Percentiles rank a stretch among this genome's conserved stretches.
These are phyloP conservation scores for Anser brachyrhynchus DNA, from an alignment of 2,113 vertebrate genomes.

Conservation along the genomic window DNA sequence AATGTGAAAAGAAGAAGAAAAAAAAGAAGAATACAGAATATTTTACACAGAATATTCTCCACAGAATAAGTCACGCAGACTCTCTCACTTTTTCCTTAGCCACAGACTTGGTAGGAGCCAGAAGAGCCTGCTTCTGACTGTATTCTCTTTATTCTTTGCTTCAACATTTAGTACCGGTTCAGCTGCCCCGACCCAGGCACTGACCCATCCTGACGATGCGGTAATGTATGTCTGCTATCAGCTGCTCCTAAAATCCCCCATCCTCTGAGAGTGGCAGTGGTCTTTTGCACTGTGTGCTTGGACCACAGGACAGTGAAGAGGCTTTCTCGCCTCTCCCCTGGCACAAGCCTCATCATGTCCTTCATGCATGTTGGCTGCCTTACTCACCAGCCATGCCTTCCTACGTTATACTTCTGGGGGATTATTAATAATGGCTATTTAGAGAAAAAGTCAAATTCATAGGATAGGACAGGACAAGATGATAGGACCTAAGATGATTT, in stretches of 20 bases:
- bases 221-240: neutral
- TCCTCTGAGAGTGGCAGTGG: neutral
- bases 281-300: neutral
- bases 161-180: neutral
- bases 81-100: neutral
- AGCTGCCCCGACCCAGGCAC: neutral
- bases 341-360: slow-evolving; percentile 9
- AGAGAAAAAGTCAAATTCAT: neutral
- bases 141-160: neutral
- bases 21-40: neutral
- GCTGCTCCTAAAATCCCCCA: neutral
- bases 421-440: neutral
- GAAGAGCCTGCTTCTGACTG: neutral
- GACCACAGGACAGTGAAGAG: neutral
- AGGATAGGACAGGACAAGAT: neutral
- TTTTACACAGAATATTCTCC: neutral
- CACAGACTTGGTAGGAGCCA: neutral
- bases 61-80: neutral
- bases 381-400: slow-evolving; percentile 18
- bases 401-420: neutral
- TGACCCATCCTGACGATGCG: neutral
- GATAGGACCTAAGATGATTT: neutral
- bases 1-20: neutral
- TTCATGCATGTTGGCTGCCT: neutral
- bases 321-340: neutral